Evolutionary conservation across 2,888 invertebrate species (phyloP).

Genomic region (Brachypalpus laphriformis): DNA sequence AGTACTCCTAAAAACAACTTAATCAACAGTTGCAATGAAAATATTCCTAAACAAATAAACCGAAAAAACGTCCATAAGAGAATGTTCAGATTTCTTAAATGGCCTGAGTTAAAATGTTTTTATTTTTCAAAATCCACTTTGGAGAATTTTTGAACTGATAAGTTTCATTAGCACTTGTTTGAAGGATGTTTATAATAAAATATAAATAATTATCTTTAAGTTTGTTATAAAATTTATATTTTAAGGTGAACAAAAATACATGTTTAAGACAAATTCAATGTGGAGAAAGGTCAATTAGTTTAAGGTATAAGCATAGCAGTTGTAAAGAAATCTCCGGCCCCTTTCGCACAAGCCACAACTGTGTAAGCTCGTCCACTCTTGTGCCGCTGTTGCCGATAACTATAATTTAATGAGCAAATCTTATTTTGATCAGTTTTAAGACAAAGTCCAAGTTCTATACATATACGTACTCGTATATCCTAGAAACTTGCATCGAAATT

Average conservation of each 20-base stretch:
- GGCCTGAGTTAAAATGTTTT: slow-evolving; percentile 65
- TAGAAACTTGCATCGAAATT: too few relatives aligned
- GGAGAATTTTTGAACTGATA: slow-evolving; percentile 56
- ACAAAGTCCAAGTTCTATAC: too few relatives aligned
- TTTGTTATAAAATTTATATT: slow-evolving; percentile 46
- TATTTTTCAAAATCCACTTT: slow-evolving; percentile 71
- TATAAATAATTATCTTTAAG: slow-evolving; percentile 30
- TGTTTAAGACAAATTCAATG: slow-evolving; percentile 64
- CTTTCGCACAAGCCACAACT: too few relatives aligned
- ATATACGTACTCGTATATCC: too few relatives aligned
- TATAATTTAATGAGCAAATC: too few relatives aligned
- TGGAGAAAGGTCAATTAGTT: slow-evolving; percentile 10
- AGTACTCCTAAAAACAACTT: slow-evolving; percentile 72
- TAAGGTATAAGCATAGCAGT: background rate
- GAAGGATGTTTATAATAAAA: slow-evolving; percentile 69
- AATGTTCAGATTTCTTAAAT: slow-evolving; percentile 72
- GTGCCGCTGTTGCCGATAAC: too few relatives aligned
- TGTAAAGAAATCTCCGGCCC: background rate
- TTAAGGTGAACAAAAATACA: slow-evolving; percentile 66
- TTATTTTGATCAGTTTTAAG: too few relatives aligned
- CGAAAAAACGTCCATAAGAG: slow-evolving; percentile 73
- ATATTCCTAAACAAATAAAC: slow-evolving; percentile 74
- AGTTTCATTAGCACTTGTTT: slow-evolving; percentile 60
- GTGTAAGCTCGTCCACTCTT: too few relatives aligned
- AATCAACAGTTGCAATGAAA: slow-evolving; percentile 73